Base-by-base conservation (phyloP, 2,797 vertebrate species). In the Erpetoichthys calabaricus region DNA sequence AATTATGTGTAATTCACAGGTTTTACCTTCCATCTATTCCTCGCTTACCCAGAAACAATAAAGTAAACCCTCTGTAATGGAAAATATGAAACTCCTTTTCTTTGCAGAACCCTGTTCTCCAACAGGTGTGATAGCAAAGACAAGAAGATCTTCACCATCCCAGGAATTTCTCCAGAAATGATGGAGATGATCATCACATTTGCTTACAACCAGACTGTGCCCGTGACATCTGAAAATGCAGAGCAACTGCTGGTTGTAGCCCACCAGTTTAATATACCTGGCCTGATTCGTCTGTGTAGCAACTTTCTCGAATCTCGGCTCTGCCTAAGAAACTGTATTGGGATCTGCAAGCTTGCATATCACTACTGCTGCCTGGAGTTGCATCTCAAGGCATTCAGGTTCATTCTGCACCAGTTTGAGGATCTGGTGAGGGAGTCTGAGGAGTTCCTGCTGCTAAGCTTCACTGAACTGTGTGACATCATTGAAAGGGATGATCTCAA, bases 401-500 rank as follows among this genome's bases (percentile, higher is more conserved):
- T 75, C 64, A 84, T 92, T 63, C 62, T 84, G 47, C 74, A 78
- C 4, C 78, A 90, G 75, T 90, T 92, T 0, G 75, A 86, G 64
- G 71, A 88, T 50, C 73, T 88, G 59, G 66, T 76, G 3, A 67
- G 62, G 44, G 68, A 64, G 56, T 79, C 78, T 0, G 66, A 73
- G 0, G 84, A 89, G 73, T 85, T 91, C 53, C 67, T 80, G 3
- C 76, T 84, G 53, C 78, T 87, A 59, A 73, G 82, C 0, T 56
- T 73, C 8, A 56, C 58, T 1, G 78, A 89, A 47, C 69, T 91
- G 1, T 55, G 54, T 8, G 63, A 71, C 4, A 71, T 92, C 58
- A 74, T 89, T 1, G 77, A 73, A 8, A 80, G 76, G 60, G 89
- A 91, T 0, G 70, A 88, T 43, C 84, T 92, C 51, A 86, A 76